These are phyloP conservation scores for Scaptomyza graminum DNA, from an alignment of 1,140 invertebrate species.

Conservation along the genomic window DNA sequence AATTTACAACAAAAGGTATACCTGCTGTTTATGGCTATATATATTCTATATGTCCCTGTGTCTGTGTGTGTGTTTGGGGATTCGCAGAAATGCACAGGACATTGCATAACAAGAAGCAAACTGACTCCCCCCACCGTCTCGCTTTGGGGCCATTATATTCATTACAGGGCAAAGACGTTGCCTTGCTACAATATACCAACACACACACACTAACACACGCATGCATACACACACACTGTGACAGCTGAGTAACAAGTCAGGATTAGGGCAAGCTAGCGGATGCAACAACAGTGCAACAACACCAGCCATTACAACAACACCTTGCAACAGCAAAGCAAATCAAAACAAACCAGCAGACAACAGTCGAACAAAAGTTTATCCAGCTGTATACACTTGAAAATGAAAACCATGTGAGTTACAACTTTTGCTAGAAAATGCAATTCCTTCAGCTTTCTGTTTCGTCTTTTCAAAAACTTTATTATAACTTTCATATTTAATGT, in stretches of 20 bases:
- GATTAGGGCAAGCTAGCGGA: slow-evolving; percentile 42
- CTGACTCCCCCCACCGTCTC: neutral
- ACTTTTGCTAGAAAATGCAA: no score
- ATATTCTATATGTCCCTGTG: slow-evolving; percentile 6
- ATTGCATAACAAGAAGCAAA: slow-evolving; percentile 1
- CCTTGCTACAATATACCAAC: slow-evolving; percentile 11
- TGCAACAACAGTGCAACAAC: slow-evolving; percentile 40
- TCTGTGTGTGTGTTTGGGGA: slow-evolving; percentile 24
- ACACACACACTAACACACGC: neutral
- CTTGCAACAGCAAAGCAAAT: slow-evolving; percentile 37
- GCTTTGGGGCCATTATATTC: slow-evolving; percentile 47
- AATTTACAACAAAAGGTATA: slow-evolving; percentile 43
- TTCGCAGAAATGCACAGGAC: slow-evolving; percentile 17
- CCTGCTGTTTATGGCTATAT: slow-evolving; percentile 49
- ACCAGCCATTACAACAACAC: slow-evolving; percentile 11
- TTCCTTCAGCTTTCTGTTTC: no score
- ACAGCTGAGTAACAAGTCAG: slow-evolving; percentile 53
- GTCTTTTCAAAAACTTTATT: no score
- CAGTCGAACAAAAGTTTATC: slow-evolving; percentile 22
- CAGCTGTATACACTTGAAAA: neutral
- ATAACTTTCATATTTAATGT: no score
- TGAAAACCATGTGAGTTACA: neutral
- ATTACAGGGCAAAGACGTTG: slow-evolving; percentile 49
- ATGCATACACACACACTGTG: slow-evolving; percentile 4
- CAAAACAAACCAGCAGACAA: slow-evolving; percentile 52